Evolutionary conservation across 2,797 vertebrate genomes (phyloP), one percentile per base, ranked within the genome.

Genomic region (Xenentodon cancila): DNA sequence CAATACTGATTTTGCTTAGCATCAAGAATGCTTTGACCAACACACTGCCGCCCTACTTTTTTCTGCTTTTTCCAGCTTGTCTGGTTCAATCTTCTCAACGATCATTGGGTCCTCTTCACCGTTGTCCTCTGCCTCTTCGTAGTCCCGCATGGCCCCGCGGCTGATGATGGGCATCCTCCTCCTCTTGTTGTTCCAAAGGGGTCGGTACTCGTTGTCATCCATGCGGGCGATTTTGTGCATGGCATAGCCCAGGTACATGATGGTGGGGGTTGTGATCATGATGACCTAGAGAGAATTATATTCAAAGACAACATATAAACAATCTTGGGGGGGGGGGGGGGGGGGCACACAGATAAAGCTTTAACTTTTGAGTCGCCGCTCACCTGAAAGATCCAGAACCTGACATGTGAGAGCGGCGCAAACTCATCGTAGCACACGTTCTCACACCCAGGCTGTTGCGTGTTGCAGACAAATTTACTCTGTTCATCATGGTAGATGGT

Each of bases 401-500:
- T 85, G n/a, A 96, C 91, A 0, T 97, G 96, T 0, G 96, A 97
- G 53, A 97, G 93, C 0, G 96, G 96, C 0, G 95, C 96, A 0
- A 96, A 97, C 0, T 91, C 92, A 0, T 97, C 95, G 0, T 96
- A 97, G 89, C 96, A 97, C 19, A 97, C 96, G 0, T 97, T 97
- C 86, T 96, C 95, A 0, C 96, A 97, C 1, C 96, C 96, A 0
- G 96, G 96, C 83, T 97, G 96, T 32, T 90, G 87, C 0, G 95
- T 97, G 91, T 97, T 97, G 76, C 96, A 97, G 1, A 94, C 84
- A 0, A 97, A 97, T 62, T 95, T 95, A 75, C 94, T 96, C 92
- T 97, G 96, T 40, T 97, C 96, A 45, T 97, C 96, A 0, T 96
- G 94, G 90, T 97, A 97, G 91, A 97, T 97, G 64, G 95, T 94